Conservation (phyloP, 2,888 invertebrate genomes). For the Ashinkailepas kermadecensis region DNA sequence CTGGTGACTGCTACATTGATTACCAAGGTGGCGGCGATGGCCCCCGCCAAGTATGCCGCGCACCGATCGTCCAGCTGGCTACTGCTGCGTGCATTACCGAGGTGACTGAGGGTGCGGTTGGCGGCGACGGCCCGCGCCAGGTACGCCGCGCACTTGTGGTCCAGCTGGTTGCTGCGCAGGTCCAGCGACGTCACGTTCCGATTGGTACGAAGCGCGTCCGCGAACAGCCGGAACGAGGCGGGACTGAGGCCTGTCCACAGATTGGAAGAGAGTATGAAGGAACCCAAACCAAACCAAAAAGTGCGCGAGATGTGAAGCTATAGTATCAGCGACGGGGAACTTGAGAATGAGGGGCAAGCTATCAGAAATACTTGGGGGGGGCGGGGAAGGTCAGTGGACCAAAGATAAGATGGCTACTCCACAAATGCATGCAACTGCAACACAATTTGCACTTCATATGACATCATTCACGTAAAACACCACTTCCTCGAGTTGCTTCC, state of each 20-base stretch:
- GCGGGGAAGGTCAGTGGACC: too few species aligned
- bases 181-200: background rate
- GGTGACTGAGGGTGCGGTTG: background rate
- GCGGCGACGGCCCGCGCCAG: constrained; percentile 6
- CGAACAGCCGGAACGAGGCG: constrained; percentile 1
- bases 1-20: background rate
- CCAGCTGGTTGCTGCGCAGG: constrained; percentile 13
- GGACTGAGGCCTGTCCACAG: background rate
- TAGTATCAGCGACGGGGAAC: background rate
- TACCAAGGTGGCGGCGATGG: background rate
- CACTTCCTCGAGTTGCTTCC: too few species aligned
- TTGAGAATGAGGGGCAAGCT: background rate
- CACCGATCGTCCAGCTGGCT: background rate
- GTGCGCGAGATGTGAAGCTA: background rate
- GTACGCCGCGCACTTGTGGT: background rate
- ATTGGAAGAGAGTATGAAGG: background rate
- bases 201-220: background rate
- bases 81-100: background rate
- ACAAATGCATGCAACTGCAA: too few species aligned
- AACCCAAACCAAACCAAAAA: background rate
- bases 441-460: too few species aligned
- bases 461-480: too few species aligned
- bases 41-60: background rate
- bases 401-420: too few species aligned
- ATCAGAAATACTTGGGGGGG: too few species aligned